Base-by-base conservation (phyloP, 2,888 invertebrate genomes). In the Lepidocyrtoides sp. region DNA sequence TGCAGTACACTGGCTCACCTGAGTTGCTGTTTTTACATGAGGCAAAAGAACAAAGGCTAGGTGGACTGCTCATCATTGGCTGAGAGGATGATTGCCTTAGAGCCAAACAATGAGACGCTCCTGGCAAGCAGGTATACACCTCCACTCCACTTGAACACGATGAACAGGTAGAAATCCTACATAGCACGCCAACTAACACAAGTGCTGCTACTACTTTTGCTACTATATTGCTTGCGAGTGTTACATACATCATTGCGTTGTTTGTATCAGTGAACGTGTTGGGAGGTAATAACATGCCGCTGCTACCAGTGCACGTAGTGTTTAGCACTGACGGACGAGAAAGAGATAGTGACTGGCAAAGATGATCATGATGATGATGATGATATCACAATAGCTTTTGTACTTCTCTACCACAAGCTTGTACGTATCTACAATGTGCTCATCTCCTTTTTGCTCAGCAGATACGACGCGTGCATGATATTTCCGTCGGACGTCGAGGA, bases 361-460 rank as follows among this genome's bases (percentile, higher is more conserved):
- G 77, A 12, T 63, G 57, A 26, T 57, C 12, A 29, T 69, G 60
- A 29, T 12, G 77, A 60, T 86, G 77, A 75, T 66, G 69, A 72
- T 72, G 51, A 77, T 77, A 77, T 77, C 57, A 81, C 81, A 81
- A 81, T 81, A 81, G 81, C 81, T 81, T 81, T 81, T 81, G 81
- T 81, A 81, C 12, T 81, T 81, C 51, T 60, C 48, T 48, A 44
- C 48, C 48, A n/a, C n/a, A n/a, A n/a, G n/a, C n/a, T 14, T 75
- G 20, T n/a, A 8, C n/a, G 54, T 17, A 14, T 17, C 14, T 51
- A 54, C 51, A 23, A 3, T 57, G 26, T 36, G 54, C 57, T 75
- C 41, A 44, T 87, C 75, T 77, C 60, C n/a, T 32, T 54, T 79
- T 32, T 79, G 2, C 7, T 36, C 23, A 29, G 54, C n/a, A 36